Evolutionary conservation across 2,888 invertebrate genomes (phyloP).

Genomic region (Drosophila macrothrix): DNA sequence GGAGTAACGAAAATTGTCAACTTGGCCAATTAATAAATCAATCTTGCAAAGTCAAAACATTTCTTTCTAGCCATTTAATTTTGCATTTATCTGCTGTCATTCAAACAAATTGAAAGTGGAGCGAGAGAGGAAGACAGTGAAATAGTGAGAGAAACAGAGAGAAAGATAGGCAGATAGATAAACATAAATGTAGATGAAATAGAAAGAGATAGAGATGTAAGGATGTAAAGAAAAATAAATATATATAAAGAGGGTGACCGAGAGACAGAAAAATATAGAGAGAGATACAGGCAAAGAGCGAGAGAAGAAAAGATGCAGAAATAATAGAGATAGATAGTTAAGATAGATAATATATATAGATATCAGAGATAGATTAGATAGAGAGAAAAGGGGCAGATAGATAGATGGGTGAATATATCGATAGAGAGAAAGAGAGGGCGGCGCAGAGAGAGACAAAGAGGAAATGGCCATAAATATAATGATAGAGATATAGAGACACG

Average conservation of each 20-base stretch:
- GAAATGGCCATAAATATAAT: neutral
- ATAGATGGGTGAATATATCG: neutral
- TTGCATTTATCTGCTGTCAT: conserved; percentile 60
- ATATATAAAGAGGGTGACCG: neutral
- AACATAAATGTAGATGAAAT: neutral
- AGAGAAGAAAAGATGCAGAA: neutral
- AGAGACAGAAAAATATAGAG: neutral
- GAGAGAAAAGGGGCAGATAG: neutral
- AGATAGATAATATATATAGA: neutral
- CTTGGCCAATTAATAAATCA: conserved; percentile 79
- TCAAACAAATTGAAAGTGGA: conserved; percentile 11
- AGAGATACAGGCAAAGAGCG: neutral
- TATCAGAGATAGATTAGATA: neutral
- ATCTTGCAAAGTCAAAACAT: conserved; percentile 36
- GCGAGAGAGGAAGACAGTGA: neutral
- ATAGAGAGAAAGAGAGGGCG: neutral
- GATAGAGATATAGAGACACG: neutral
- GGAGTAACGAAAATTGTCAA: conserved; percentile 51
- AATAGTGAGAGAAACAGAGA: neutral
- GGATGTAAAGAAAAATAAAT: neutral
- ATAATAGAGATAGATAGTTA: neutral
- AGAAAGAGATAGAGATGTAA: neutral
- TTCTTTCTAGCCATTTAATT: conserved; percentile 58
- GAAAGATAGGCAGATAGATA: neutral
- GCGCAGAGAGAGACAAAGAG: neutral